A percentile compares a stretch with the other conserved stretches of the same genome.
phyloP scores from a whole-genome alignment of 2,797 vertebrate species.

The Apogon hyalosoma region DNA sequence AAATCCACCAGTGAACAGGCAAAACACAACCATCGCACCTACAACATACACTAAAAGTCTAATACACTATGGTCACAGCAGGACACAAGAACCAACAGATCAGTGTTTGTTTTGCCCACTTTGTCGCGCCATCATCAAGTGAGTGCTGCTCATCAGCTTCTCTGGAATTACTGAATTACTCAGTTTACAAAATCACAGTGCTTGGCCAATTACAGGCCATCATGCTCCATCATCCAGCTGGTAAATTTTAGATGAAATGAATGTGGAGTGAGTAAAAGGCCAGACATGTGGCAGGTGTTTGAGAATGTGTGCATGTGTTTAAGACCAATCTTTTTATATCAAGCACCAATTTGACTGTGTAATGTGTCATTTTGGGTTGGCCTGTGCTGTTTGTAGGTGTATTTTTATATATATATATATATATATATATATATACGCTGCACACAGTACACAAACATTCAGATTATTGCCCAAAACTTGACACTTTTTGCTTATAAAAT shows the following conservation, averaged over 20 bases:
- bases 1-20: too few species aligned
- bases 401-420: too few species aligned
- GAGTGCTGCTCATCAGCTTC: conserved; percentile 32
- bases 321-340: conserved; percentile 18
- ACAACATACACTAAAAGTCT: not conserved
- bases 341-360: conserved; percentile 21
- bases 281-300: conserved; percentile 49
- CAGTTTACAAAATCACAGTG: conserved; percentile 45
- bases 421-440: too few species aligned
- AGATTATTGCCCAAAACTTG: too few species aligned
- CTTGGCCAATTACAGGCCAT: conserved; percentile 47
- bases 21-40: not conserved
- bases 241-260: conserved; percentile 44
- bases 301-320: conserved; percentile 6
- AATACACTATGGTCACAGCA: not conserved
- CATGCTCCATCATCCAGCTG: conserved; percentile 57
- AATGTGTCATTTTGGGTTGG: conserved; percentile 26
- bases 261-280: conserved; percentile 34
- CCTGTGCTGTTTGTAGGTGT: not conserved
- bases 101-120: conserved; percentile 5
- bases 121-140: conserved; percentile 22
- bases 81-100: not conserved
- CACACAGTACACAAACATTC: too few species aligned
- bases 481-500: too few species aligned
- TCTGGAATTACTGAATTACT: conserved; percentile 53